A percentile compares a stretch with the other conserved stretches of the same genome.
Conservation (phyloP, 2,113 vertebrate genomes). For the Nanorana parkeri region DNA sequence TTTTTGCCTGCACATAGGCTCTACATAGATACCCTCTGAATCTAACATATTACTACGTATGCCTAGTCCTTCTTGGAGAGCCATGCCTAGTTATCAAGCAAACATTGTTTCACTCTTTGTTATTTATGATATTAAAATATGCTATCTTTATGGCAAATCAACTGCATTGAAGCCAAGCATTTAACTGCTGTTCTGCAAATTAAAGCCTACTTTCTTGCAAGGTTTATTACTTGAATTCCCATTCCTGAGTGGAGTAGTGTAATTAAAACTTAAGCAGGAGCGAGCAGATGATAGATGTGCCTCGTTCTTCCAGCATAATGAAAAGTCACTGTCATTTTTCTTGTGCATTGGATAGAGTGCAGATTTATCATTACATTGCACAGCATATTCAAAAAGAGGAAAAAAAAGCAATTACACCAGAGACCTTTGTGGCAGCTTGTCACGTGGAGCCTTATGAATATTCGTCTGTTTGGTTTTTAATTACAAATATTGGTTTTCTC, state of each 20-base stretch:
- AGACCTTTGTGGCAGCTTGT: slow-evolving; percentile 64
- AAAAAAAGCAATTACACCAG: slow-evolving; percentile 62
- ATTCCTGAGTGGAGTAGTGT: slow-evolving; percentile 66
- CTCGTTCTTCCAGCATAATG: slow-evolving; percentile 49
- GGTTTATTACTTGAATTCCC: slow-evolving; percentile 66
- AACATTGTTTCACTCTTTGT: slow-evolving; percentile 1
- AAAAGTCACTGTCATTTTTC: slow-evolving; percentile 61
- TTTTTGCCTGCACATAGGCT: too few species aligned
- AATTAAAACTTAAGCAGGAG: slow-evolving; percentile 70
- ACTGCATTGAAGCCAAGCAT: slow-evolving; percentile 63
- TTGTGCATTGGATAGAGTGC: slow-evolving; percentile 57
- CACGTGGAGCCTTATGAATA: slow-evolving; percentile 65
- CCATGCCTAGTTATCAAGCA: not conserved
- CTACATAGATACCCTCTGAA: too few species aligned
- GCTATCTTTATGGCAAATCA: slow-evolving; percentile 59
- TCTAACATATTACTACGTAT: too few species aligned
- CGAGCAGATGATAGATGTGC: slow-evolving; percentile 66
- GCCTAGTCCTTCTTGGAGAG: not conserved
- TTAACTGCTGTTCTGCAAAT: slow-evolving; percentile 64
- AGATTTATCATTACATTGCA: slow-evolving; percentile 69
- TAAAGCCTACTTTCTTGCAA: slow-evolving; percentile 68
- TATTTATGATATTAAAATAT: slow-evolving; percentile 52
- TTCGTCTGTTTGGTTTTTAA: slow-evolving; percentile 60
- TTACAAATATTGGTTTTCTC: slow-evolving; percentile 62
- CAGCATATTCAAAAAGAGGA: slow-evolving; percentile 56